Conservation (phyloP, 2,797 vertebrate species). For the Furcifer pardalis region DNA sequence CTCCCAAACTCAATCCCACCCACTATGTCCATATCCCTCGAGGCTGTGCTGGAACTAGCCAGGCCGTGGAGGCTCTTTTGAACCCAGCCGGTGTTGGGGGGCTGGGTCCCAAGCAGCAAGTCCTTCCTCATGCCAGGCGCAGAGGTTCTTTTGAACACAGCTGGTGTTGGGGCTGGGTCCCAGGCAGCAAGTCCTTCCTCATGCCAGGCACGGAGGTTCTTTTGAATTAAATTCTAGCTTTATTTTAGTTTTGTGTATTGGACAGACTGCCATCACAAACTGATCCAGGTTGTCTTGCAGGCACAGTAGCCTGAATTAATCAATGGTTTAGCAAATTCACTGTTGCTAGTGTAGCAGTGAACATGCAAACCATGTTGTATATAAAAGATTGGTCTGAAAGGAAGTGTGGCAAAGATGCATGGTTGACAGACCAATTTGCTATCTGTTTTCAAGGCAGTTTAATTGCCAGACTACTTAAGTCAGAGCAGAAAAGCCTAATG, state of each 20-base stretch:
- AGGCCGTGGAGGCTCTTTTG: too few relatives aligned
- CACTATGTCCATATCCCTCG: too few relatives aligned
- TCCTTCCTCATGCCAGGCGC: too few relatives aligned
- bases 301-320: neutral
- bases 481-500: neutral
- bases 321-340: neutral
- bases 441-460: neutral
- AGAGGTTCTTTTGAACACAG: too few relatives aligned
- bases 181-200: too few relatives aligned
- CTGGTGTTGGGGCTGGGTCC: too few relatives aligned
- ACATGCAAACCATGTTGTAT: neutral
- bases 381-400: neutral
- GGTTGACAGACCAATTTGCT: neutral
- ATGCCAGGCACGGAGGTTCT: too few relatives aligned
- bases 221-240: too few relatives aligned
- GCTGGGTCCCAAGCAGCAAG: too few relatives aligned
- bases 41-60: too few relatives aligned
- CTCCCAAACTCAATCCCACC: too few relatives aligned
- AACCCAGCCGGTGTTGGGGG: too few relatives aligned
- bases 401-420: neutral
- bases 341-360: neutral
- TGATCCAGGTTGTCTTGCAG: neutral
- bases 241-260: neutral
- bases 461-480: neutral
- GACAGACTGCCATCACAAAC: neutral